Conservation (phyloP, 1,140 invertebrate genomes). For the Parasteatoda tepidariorum region DNA sequence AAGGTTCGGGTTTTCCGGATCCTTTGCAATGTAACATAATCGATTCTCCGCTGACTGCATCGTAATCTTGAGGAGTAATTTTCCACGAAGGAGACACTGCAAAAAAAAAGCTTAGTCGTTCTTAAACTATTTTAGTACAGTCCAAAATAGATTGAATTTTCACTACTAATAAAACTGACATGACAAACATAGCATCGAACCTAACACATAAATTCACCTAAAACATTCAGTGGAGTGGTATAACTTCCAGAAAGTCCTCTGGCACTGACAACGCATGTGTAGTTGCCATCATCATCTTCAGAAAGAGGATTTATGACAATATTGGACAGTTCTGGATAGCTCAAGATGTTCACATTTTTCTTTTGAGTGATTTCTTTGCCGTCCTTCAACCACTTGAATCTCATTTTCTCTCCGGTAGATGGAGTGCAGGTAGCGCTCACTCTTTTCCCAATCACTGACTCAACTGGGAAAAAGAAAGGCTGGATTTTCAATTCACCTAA, state of each 20-base stretch:
- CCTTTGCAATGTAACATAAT: conserved; percentile 14
- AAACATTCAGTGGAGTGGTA: background rate
- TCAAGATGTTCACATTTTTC: conserved; percentile 3
- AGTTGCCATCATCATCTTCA: conserved; percentile 16
- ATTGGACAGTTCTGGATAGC: conserved; percentile 21
- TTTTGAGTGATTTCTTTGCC: conserved; percentile 8
- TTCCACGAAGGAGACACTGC: conserved; percentile 33
- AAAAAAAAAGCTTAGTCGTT: too few relatives aligned
- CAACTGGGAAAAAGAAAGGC: conserved; percentile 32
- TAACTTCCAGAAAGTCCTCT: background rate
- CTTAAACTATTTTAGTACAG: too few relatives aligned
- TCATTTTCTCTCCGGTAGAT: conserved; percentile 10
- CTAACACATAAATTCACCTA: conserved; percentile 3
- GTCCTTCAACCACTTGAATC: conserved; percentile 59
- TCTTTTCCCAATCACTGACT: conserved; percentile 28
- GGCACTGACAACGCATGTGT: background rate
- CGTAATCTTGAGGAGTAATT: background rate
- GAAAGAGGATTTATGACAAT: conserved; percentile 10
- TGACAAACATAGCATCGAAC: too few relatives aligned
- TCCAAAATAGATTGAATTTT: too few relatives aligned
- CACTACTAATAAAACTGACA: too few relatives aligned
- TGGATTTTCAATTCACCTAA: conserved; percentile 60
- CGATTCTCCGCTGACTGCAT: conserved; percentile 3
- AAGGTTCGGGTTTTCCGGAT: conserved; percentile 4
- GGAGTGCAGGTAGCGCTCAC: conserved; percentile 56